Evolutionary conservation across 2,113 vertebrate species (phyloP).

Genomic region (Nematolebias whitei): DNA sequence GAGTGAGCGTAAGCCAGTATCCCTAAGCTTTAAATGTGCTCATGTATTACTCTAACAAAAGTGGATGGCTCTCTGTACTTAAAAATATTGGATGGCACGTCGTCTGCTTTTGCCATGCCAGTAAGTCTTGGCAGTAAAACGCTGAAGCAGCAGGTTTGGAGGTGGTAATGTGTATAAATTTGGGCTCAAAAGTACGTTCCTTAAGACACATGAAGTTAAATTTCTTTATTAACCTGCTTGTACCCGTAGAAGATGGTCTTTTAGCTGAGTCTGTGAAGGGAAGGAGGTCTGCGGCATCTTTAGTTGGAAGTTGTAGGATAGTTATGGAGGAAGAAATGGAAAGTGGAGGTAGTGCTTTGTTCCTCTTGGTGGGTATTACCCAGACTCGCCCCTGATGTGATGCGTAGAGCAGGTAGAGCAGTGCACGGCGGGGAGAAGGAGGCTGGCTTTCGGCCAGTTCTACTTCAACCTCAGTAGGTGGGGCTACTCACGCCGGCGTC

Average conservation of each 20-base stretch:
- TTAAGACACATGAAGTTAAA: constrained; percentile 58
- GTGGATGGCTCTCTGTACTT: constrained; percentile 57
- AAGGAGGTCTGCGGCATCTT: constrained; percentile 44
- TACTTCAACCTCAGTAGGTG: constrained; percentile 74
- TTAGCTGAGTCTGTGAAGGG: constrained; percentile 40
- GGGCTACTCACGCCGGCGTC: constrained; percentile 58
- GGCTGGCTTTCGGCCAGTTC: constrained; percentile 64
- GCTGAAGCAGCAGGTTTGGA: constrained; percentile 69
- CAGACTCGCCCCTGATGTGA: constrained; percentile 56
- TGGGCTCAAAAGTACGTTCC: constrained; percentile 46
- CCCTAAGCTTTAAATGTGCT: constrained; percentile 70
- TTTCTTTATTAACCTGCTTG: constrained; percentile 62
- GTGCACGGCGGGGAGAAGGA: constrained; percentile 40
- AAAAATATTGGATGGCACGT: constrained; percentile 58
- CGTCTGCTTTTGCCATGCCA: constrained; percentile 42
- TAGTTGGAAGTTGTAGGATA: constrained; percentile 57
- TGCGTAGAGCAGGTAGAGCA: constrained; percentile 63
- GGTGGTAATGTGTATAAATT: constrained; percentile 52
- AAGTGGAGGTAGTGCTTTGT: constrained; percentile 41
- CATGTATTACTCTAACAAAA: constrained; percentile 67
- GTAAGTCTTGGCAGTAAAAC: constrained; percentile 51
- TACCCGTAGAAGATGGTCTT: constrained; percentile 33
- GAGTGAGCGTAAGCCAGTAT: constrained; percentile 63
- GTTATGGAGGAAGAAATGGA: constrained; percentile 65
- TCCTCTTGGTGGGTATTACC: constrained; percentile 56